A percentile compares a stretch with the other conserved stretches of the same genome.
Conservation (phyloP, 2,888 invertebrate genomes). For the Cephus sareptanus region DNA sequence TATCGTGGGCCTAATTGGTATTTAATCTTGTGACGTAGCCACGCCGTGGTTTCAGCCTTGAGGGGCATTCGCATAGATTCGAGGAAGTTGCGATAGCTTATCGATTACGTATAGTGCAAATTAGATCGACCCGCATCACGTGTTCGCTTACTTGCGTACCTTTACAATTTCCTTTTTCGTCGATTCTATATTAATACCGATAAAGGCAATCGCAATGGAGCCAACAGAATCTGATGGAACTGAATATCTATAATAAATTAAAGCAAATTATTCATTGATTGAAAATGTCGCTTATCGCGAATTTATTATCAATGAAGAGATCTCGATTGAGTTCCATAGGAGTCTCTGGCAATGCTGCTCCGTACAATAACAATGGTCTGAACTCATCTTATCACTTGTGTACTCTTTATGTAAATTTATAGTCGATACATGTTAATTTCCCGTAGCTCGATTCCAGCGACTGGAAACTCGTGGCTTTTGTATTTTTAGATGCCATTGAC, state of each 20-base stretch:
- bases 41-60: not conserved
- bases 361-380: not conserved
- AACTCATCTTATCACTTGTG: not conserved
- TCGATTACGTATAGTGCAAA: not conserved
- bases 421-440: not conserved
- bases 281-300: not conserved
- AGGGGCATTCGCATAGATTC: not conserved
- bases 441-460: not conserved
- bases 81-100: not conserved
- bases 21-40: not conserved
- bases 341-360: not conserved
- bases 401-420: not conserved
- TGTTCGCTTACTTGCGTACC: not conserved
- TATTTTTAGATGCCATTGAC: slow-evolving; percentile 58
- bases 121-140: not conserved
- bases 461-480: not conserved
- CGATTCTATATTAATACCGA: not conserved
- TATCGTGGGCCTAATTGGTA: not conserved
- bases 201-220: not conserved
- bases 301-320: not conserved
- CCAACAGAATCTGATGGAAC: not conserved
- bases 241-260: not conserved
- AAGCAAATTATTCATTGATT: not conserved
- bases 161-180: not conserved
- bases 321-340: not conserved